Percentiles rank a stretch among this genome's conserved stretches.
Evolutionary conservation across 2,888 invertebrate genomes (phyloP).

Genomic region (Orthosia cruda): DNA sequence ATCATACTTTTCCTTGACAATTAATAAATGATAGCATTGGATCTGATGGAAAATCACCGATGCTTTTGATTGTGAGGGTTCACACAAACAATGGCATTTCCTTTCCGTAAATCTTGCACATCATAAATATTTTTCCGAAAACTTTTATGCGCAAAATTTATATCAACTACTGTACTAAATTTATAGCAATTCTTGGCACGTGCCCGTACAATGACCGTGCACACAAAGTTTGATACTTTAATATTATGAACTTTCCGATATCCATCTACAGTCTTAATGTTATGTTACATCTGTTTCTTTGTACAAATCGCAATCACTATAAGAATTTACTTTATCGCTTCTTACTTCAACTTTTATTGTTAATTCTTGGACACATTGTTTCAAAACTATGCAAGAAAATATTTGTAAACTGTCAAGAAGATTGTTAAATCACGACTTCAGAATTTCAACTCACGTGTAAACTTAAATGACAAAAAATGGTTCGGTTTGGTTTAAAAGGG

Average conservation of each 20-base stretch:
- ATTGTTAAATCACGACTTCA: slow-evolving; percentile 37
- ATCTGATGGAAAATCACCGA: slow-evolving; percentile 22
- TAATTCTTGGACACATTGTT: slow-evolving; percentile 25
- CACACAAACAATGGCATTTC: not conserved
- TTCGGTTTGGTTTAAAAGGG: slow-evolving; percentile 15
- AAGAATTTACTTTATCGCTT: not conserved
- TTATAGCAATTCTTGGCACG: slow-evolving; percentile 19
- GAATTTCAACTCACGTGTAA: slow-evolving; percentile 6
- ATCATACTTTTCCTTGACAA: slow-evolving; percentile 18
- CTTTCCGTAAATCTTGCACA: slow-evolving; percentile 3
- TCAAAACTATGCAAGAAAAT: slow-evolving; percentile 8
- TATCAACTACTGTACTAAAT: slow-evolving; percentile 3
- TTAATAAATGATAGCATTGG: slow-evolving; percentile 20
- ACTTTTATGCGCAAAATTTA: not conserved
- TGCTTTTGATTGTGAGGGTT: slow-evolving; percentile 7
- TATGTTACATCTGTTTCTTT: not conserved
- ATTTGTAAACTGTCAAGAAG: slow-evolving; percentile 3
- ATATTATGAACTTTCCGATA: slow-evolving; percentile 5
- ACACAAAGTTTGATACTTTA: slow-evolving; percentile 13
- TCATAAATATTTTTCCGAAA: slow-evolving; percentile 1
- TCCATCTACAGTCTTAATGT: not conserved
- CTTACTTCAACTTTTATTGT: slow-evolving; percentile 2
- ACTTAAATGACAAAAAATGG: slow-evolving; percentile 21
- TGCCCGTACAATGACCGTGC: slow-evolving; percentile 3
- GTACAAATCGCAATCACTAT: not conserved